Percentiles rank a stretch among this genome's conserved stretches.
These are phyloP conservation scores for Pecten maximus DNA, from an alignment of 2,888 invertebrate genomes.

Conservation along the genomic window DNA sequence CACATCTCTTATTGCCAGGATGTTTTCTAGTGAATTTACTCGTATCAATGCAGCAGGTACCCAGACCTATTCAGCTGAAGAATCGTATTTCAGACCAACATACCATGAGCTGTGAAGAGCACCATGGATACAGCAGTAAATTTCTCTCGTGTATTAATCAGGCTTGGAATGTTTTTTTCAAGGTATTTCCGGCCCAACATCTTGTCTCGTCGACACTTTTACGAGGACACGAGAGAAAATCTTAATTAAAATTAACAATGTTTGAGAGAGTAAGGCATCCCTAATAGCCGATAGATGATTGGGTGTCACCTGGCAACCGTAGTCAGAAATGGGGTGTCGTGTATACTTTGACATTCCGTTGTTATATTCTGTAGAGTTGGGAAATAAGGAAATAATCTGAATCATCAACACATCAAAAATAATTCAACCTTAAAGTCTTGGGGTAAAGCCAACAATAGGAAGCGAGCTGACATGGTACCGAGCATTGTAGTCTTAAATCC, in stretches of 20 bases:
- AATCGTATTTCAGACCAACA: neutral
- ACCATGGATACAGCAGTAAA: neutral
- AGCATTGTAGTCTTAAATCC: too few relatives aligned
- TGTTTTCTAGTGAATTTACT: neutral
- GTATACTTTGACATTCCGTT: neutral
- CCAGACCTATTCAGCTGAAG: neutral
- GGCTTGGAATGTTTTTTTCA: neutral
- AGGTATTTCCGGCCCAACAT: neutral
- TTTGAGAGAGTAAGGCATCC: neutral
- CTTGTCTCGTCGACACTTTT: neutral
- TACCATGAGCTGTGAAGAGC: neutral
- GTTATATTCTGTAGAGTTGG: neutral
- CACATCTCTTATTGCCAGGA: neutral
- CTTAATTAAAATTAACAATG: neutral
- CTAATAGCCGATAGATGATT: neutral
- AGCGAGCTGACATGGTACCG: too few relatives aligned
- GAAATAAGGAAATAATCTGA: neutral
- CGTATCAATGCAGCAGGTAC: neutral
- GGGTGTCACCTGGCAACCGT: neutral
- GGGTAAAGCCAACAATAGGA: too few relatives aligned
- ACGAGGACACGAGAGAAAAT: neutral
- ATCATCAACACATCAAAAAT: neutral
- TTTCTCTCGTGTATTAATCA: neutral
- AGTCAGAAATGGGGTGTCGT: neutral
- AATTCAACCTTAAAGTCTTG: too few relatives aligned